Percentiles rank a stretch among this genome's conserved stretches.
These are phyloP conservation scores for Cavia porcellus DNA, from an alignment of 2,113 vertebrate species.

Conservation along the genomic window DNA sequence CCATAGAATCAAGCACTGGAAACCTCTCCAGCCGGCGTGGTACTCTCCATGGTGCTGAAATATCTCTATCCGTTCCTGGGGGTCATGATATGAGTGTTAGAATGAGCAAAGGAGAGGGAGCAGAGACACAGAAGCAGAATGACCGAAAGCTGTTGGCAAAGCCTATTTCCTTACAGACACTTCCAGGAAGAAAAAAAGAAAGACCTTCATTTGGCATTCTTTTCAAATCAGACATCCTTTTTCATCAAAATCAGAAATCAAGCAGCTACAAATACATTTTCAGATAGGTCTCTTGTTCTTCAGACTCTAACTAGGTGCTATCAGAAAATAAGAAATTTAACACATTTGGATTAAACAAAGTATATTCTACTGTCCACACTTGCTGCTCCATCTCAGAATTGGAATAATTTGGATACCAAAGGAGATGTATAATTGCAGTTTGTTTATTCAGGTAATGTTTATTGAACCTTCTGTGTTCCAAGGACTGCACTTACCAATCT, in stretches of 20 bases:
- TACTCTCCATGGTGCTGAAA: conserved; percentile 69
- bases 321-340: conserved; percentile 35
- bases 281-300: conserved; percentile 8
- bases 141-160: not conserved
- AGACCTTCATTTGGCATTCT: conserved; percentile 42
- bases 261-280: conserved; percentile 45
- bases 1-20: not conserved
- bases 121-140: not conserved
- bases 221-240: conserved; percentile 63
- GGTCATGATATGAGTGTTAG: not conserved
- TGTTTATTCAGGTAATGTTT: conserved; percentile 31
- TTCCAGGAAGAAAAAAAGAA: conserved; percentile 1
- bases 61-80: rapidly evolving
- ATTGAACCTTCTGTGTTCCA: not conserved
- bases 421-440: not conserved
- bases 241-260: conserved; percentile 53
- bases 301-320: not conserved
- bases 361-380: not conserved
- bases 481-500: not conserved
- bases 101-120: not conserved
- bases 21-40: rapidly evolving
- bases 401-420: conserved; percentile 57
- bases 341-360: not conserved
- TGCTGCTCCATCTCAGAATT: conserved; percentile 31
- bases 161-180: not conserved